A percentile compares a stretch with the other conserved stretches of the same genome.
Conservation (phyloP, 2,888 invertebrate species). For the Xestobium rufovillosum region DNA sequence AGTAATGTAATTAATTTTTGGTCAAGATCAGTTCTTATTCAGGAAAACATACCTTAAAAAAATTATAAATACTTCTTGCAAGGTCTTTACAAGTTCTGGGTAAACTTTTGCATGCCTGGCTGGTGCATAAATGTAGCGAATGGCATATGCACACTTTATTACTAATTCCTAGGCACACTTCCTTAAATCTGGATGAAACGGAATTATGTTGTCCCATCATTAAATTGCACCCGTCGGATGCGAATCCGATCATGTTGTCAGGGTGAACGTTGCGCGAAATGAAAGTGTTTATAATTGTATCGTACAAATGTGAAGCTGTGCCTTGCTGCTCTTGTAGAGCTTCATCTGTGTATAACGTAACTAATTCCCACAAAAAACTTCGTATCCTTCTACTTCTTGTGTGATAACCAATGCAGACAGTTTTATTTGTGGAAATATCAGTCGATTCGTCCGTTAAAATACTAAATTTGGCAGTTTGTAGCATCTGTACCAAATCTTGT, state of each 20-base stretch:
- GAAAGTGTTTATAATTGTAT: constrained; percentile 20
- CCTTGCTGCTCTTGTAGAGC: not conserved
- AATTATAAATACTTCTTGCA: constrained; percentile 28
- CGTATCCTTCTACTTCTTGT: constrained; percentile 26
- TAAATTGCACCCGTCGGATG: constrained; percentile 32
- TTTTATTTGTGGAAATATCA: constrained; percentile 12
- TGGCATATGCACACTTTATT: constrained; percentile 34
- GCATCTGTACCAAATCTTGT: constrained; percentile 1
- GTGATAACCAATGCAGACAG: constrained; percentile 14
- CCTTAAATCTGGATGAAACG: constrained; percentile 28
- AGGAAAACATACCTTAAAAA: constrained; percentile 24
- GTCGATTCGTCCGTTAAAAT: constrained; percentile 11
- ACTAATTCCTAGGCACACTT: constrained; percentile 28
- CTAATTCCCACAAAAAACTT: not conserved
- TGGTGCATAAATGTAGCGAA: constrained; percentile 32
- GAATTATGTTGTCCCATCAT: constrained; percentile 33
- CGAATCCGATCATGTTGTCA: constrained; percentile 35
- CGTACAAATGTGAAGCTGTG: constrained; percentile 19
- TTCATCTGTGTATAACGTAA: not conserved
- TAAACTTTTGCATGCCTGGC: constrained; percentile 30
- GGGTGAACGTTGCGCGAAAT: constrained; percentile 21
- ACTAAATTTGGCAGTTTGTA: constrained; percentile 8
- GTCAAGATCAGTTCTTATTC: not conserved
- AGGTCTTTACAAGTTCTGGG: constrained; percentile 31
- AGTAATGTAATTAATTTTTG: not conserved